phyloP scores from a whole-genome alignment of 2,113 vertebrate species.

The Salvelinus fontinalis region DNA sequence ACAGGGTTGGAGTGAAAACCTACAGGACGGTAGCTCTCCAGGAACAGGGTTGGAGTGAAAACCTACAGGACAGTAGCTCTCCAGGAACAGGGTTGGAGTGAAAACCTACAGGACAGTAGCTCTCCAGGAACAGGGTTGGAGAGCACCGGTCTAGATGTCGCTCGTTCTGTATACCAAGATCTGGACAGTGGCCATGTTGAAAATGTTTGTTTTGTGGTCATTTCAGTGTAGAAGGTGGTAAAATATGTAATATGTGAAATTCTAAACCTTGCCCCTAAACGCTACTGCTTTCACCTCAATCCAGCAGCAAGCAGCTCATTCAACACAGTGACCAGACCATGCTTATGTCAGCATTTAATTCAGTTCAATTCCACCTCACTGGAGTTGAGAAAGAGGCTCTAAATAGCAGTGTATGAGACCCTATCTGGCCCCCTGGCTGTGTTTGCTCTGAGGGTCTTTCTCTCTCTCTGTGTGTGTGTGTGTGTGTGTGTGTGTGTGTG shows the following conservation, averaged over 20 bases:
- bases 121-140: no score
- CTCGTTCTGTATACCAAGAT: no score
- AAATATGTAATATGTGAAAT: not conserved
- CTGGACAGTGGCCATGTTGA: no score
- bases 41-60: no score
- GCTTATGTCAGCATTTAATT: not conserved
- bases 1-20: no score
- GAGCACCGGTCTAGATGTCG: no score
- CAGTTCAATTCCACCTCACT: not conserved
- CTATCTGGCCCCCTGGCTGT: not conserved
- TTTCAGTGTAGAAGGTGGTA: no score
- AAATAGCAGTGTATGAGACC: not conserved
- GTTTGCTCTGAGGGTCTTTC: not conserved
- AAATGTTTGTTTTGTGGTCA: no score
- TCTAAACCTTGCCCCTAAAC: not conserved
- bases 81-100: no score
- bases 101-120: no score
- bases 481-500: not conserved
- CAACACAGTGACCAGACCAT: not conserved
- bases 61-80: no score
- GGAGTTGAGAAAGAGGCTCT: not conserved
- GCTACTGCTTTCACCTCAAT: not conserved
- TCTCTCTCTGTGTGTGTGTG: not conserved
- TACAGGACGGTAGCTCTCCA: no score
- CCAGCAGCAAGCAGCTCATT: not conserved